A percentile compares a stretch with the other conserved stretches of the same genome.
phyloP scores from a whole-genome alignment of 37 sponge, comb jelly and placozoan species.

The Mnemiopsis leidyi region DNA sequence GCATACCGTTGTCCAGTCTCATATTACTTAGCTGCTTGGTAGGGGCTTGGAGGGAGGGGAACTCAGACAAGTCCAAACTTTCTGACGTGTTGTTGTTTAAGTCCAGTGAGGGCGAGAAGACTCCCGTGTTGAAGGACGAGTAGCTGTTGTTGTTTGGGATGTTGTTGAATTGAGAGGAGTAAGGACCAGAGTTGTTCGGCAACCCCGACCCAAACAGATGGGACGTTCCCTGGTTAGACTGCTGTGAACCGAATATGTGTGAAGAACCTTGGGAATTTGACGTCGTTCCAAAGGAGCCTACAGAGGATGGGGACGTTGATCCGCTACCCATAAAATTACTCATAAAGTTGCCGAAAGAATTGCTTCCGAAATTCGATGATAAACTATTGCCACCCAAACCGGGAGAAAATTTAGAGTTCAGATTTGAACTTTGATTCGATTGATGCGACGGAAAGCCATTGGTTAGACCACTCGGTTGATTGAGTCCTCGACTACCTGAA shows the following conservation, averaged over 20 bases:
- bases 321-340: slow-evolving; percentile 5
- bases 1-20: neutral
- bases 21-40: slow-evolving; percentile 37
- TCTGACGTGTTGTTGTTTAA: slow-evolving; percentile 3
- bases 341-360: neutral
- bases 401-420: slow-evolving; percentile 47
- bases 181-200: slow-evolving; percentile 24
- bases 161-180: slow-evolving; percentile 25
- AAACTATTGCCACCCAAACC: neutral
- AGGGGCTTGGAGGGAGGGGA: slow-evolving; percentile 41
- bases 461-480: slow-evolving; percentile 18
- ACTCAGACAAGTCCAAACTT: slow-evolving; percentile 54
- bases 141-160: neutral
- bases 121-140: slow-evolving; percentile 41
- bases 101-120: slow-evolving; percentile 16
- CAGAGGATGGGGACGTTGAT: slow-evolving; percentile 23
- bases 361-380: slow-evolving; percentile 2
- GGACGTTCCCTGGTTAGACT: neutral
- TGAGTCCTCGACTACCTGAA: neutral
- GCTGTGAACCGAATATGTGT: slow-evolving; percentile 24
- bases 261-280: neutral
- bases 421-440: slow-evolving; percentile 5
- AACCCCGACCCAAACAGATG: slow-evolving; percentile 23
- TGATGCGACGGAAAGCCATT: slow-evolving; percentile 49
- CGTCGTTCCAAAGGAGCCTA: neutral